These are phyloP conservation scores for Pachycephala philippinensis DNA, from an alignment of 2,113 vertebrate species.

Conservation along the genomic window DNA sequence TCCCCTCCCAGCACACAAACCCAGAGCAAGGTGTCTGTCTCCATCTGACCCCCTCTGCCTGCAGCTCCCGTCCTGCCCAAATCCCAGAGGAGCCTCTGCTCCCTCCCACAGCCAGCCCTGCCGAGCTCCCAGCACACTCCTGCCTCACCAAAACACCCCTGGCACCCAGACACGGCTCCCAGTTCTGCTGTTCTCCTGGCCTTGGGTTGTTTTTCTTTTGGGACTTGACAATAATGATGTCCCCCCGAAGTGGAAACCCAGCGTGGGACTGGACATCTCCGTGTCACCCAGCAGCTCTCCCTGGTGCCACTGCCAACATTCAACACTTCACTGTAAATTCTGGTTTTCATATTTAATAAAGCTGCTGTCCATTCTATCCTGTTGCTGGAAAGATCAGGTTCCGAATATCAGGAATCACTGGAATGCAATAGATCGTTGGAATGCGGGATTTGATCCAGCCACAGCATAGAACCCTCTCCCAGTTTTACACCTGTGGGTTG, in stretches of 20 bases:
- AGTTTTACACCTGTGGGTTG: neutral
- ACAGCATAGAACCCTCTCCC: conserved; percentile 57
- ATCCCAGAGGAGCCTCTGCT: neutral
- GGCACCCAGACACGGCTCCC: rapidly evolving
- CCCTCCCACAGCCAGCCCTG: neutral
- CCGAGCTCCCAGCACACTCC: neutral
- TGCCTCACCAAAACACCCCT: rapidly evolving
- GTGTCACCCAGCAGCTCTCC: conserved; percentile 22
- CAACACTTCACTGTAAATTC: neutral
- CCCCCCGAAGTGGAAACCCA: neutral
- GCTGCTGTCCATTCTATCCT: conserved; percentile 63
- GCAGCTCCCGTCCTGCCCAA: neutral
- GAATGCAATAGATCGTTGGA: neutral
- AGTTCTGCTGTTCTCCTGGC: rapidly evolving
- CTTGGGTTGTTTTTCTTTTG: rapidly evolving
- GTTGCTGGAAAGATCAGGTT: conserved; percentile 52
- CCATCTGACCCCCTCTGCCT: neutral
- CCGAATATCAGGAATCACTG: conserved; percentile 48
- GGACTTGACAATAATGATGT: neutral
- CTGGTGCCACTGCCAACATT: conserved; percentile 32
- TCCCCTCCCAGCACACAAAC: conserved; percentile 24
- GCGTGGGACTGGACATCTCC: neutral
- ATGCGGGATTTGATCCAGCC: conserved; percentile 57
- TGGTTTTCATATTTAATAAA: neutral
- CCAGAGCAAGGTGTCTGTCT: conserved; percentile 34